These are phyloP conservation scores for Liodrosophila aerea DNA, from an alignment of 2,888 invertebrate species.

Conservation along the genomic window DNA sequence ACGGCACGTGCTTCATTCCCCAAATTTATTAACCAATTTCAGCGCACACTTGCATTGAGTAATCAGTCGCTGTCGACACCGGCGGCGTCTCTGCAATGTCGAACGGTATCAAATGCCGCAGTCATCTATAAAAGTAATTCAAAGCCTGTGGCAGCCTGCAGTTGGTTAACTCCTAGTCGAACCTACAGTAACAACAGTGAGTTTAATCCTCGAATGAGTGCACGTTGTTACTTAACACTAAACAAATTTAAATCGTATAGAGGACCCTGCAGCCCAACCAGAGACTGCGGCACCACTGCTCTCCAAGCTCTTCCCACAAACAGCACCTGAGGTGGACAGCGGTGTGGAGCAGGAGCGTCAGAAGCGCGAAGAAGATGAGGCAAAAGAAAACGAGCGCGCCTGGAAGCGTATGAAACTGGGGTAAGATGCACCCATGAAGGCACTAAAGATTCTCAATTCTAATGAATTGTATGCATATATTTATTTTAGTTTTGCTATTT, in stretches of 20 bases:
- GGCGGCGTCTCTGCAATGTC: constrained; percentile 6
- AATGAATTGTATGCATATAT: background rate
- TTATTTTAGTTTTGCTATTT: constrained; percentile 83
- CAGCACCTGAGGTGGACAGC: constrained; percentile 83
- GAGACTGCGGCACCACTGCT: constrained; percentile 79
- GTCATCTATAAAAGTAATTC: constrained; percentile 8
- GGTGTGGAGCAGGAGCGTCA: constrained; percentile 84
- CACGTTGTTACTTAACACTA: constrained; percentile 21
- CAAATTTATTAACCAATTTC: constrained; percentile 27
- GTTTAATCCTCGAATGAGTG: constrained; percentile 40
- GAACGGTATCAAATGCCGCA: constrained; percentile 16
- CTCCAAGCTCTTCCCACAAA: constrained; percentile 85
- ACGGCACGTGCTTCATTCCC: constrained; percentile 38
- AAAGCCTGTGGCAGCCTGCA: constrained; percentile 5
- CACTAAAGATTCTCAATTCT: no score
- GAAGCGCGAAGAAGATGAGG: constrained; percentile 85
- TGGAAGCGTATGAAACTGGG: constrained; percentile 89
- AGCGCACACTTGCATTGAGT: constrained; percentile 47
- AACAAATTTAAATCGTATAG: constrained; percentile 6
- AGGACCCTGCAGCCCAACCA: constrained; percentile 16
- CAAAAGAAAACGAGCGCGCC: constrained; percentile 87
- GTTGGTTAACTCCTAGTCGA: constrained; percentile 14
- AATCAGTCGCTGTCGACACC: constrained; percentile 29
- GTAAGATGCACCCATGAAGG: constrained; percentile 81
- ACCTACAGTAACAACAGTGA: constrained; percentile 58